These are phyloP conservation scores for Ailuropoda melanoleuca DNA, from an alignment of 2,113 vertebrate genomes.

Conservation along the genomic window DNA sequence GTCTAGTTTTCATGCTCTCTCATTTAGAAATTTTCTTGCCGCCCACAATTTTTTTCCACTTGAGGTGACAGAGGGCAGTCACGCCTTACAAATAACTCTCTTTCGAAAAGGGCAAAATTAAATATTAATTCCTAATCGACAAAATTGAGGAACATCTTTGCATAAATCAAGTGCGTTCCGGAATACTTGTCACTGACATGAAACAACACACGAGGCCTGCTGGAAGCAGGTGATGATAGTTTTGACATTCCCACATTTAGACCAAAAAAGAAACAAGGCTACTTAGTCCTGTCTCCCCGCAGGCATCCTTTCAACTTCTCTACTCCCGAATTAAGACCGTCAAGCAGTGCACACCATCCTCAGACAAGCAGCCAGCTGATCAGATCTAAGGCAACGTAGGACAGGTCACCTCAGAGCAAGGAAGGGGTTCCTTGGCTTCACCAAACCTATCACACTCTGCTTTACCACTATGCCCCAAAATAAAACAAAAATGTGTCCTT, in stretches of 20 bases:
- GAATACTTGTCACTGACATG: not conserved
- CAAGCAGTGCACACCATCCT: not conserved
- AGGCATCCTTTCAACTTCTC: constrained; percentile 24
- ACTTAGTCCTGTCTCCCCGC: not conserved
- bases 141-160: constrained; percentile 3
- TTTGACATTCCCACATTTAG: constrained; percentile 23
- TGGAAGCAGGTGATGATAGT: constrained; percentile 24
- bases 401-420: not conserved
- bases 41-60: not conserved
- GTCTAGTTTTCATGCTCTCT: not conserved
- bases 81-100: not conserved
- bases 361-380: not conserved
- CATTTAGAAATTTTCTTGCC: constrained; percentile 9
- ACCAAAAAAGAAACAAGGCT: not conserved
- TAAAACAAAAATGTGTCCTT: not conserved
- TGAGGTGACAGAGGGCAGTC: not conserved
- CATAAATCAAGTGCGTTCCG: constrained; percentile 32
- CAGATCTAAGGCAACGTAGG: not conserved
- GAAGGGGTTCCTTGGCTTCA: not conserved
- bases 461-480: not conserved
- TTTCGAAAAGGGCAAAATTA: not conserved
- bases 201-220: constrained; percentile 17
- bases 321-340: accelerated
- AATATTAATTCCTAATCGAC: not conserved
- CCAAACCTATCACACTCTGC: not conserved